Evolutionary conservation across 2,797 vertebrate genomes (phyloP).

Genomic region (Girardinus metallicus): DNA sequence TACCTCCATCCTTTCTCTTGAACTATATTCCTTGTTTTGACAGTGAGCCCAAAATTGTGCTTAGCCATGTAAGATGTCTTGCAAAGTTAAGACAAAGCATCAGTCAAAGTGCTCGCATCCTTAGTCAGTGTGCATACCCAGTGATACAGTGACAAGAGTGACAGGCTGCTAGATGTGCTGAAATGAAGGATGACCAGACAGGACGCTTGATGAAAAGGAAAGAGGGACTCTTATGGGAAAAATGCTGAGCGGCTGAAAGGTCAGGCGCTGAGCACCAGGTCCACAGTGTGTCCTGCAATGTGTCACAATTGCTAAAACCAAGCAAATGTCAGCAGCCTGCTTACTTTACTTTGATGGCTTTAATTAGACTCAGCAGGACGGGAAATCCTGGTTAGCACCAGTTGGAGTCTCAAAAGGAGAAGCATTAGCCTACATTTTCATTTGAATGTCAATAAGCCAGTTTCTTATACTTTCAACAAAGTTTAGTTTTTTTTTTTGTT

Average conservation of each 20-base stretch:
- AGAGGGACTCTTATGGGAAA: conserved; percentile 52
- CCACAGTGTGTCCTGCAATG: conserved; percentile 67
- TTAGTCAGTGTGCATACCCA: conserved; percentile 56
- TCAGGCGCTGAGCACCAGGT: conserved; percentile 56
- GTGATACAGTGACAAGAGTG: conserved; percentile 65
- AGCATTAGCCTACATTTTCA: conserved; percentile 9
- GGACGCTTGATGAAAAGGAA: conserved; percentile 43
- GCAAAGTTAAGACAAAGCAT: conserved; percentile 52
- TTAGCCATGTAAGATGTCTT: conserved; percentile 66
- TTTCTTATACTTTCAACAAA: background rate
- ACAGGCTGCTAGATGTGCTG: conserved; percentile 65
- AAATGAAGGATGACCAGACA: conserved; percentile 59
- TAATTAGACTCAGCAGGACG: conserved; percentile 59
- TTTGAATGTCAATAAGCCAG: conserved; percentile 14
- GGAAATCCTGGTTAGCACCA: conserved; percentile 43
- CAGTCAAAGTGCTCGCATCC: conserved; percentile 54
- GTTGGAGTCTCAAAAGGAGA: conserved; percentile 26
- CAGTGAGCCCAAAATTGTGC: conserved; percentile 58
- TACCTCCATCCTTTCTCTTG: conserved; percentile 41
- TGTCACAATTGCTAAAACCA: conserved; percentile 70
- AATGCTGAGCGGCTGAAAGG: conserved; percentile 75
- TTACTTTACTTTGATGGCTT: conserved; percentile 45
- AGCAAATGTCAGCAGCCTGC: conserved; percentile 68
- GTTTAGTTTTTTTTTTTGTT: conserved; percentile 7
- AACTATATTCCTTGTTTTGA: conserved; percentile 46